These are phyloP conservation scores for Chaetura pelagica DNA, from an alignment of 2,113 vertebrate species.

Conservation along the genomic window DNA sequence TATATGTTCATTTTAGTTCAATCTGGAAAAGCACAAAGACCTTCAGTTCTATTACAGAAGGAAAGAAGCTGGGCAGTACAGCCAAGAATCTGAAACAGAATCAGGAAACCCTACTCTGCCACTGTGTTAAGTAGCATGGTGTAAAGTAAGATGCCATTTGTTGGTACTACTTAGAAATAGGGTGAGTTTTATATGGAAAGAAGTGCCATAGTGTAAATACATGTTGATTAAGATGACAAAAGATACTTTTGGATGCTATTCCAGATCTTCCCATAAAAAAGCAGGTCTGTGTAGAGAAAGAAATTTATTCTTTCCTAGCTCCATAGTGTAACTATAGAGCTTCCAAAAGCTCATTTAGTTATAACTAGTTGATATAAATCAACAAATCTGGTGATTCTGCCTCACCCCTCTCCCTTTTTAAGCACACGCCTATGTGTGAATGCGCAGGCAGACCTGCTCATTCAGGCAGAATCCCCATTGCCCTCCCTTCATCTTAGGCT, in stretches of 20 bases:
- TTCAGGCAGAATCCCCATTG: neutral
- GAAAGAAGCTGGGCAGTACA: neutral
- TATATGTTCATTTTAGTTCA: neutral
- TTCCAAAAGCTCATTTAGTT: neutral
- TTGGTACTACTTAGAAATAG: neutral
- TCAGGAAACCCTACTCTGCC: neutral
- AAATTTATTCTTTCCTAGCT: neutral
- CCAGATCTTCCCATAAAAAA: neutral
- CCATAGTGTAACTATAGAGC: neutral
- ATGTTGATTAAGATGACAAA: neutral
- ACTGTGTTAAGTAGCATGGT: neutral
- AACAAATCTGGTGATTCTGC: neutral
- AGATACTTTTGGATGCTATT: neutral
- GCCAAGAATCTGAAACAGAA: neutral
- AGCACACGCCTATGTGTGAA: neutral
- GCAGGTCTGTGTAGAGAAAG: neutral
- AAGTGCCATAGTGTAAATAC: neutral
- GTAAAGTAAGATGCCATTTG: neutral
- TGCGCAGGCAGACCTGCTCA: neutral
- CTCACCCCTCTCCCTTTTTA: neutral
- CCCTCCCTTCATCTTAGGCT: neutral
- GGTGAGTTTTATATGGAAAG: neutral
- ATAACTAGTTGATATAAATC: neutral
- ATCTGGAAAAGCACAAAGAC: neutral
- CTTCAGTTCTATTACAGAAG: neutral